Evolutionary conservation across 30 jellyfish, hydroid and myxozoan species (phyloP), one percentile per base, ranked within the genome.

Genomic region (Aurelia aurita): DNA sequence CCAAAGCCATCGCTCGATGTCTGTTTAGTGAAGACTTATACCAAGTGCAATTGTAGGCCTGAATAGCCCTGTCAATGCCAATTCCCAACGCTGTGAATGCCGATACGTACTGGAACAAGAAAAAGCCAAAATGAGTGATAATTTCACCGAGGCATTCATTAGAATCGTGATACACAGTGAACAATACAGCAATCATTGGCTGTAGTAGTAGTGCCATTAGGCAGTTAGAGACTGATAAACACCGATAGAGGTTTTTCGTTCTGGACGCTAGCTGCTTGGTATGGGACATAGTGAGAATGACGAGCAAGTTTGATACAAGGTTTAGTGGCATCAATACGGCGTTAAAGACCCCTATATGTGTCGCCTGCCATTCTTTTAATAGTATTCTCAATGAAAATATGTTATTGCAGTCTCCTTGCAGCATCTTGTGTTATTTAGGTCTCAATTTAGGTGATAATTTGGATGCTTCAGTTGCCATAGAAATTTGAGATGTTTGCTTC

Each of bases 11-110:
- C 18, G 69, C 58, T 46, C 59, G 47, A 23, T 35, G 27, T 32
- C 91, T 26, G 14, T 78, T 81, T 29, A 81, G 22, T n/a, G 78
- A 83, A 35, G 49, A 81, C 34, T 67, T 66, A 43, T 81, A 81
- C 84, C 91, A 81, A 27, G 21, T 19, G 12, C 32, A 29, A 51
- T 81, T 54, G 27, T 22, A n/a, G 2, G 35, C 57, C 43, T 34
- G 84, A 0, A 81, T 35, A n/a, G 29, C 21, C 71, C 12, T 74
- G 20, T 81, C 78, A 4, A 81, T 51, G 18, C 85, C 91, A 22
- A 81, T 55, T n/a, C 66, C 91, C 8, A 81, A 59, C 62, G 55
- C 58, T 1, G 47, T 67, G 44, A 67, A 69, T 23, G 77, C 72
- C 0, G 91, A 66, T 10, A 43, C 31, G 21, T 66, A 13, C 39